Percentiles rank a stretch among this genome's conserved stretches.
phyloP scores from a whole-genome alignment of 92 coral and sea anemone species.

The Epizoanthus scotinus region DNA sequence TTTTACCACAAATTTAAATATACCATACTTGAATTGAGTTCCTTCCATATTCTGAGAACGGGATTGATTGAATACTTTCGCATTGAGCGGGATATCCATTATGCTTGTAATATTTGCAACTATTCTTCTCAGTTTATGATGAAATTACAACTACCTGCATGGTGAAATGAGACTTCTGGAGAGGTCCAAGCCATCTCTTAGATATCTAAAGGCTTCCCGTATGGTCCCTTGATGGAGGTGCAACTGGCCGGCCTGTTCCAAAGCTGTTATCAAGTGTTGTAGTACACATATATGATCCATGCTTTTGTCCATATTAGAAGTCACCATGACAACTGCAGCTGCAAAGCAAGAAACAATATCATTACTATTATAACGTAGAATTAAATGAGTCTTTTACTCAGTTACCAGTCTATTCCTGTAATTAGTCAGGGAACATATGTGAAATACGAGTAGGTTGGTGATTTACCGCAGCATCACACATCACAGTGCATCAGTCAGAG shows the following conservation, averaged over 20 bases:
- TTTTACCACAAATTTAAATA: too few relatives aligned
- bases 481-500: too few relatives aligned
- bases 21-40: too few relatives aligned
- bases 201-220: slow-evolving; percentile 74
- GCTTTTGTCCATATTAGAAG: slow-evolving; percentile 30
- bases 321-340: slow-evolving; percentile 37
- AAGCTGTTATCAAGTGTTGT: slow-evolving; percentile 59
- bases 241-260: slow-evolving; percentile 72
- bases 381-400: too few relatives aligned
- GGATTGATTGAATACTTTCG: too few relatives aligned
- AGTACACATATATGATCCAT: slow-evolving; percentile 61
- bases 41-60: too few relatives aligned
- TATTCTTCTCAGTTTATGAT: neutral
- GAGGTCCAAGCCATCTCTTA: slow-evolving; percentile 77
- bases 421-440: too few relatives aligned
- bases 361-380: too few relatives aligned
- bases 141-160: slow-evolving; percentile 61
- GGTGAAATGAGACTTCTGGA: slow-evolving; percentile 68
- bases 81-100: too few relatives aligned
- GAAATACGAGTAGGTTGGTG: too few relatives aligned
- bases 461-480: too few relatives aligned
- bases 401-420: too few relatives aligned
- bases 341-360: neutral
- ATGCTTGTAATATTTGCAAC: neutral
- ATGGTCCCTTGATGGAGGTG: slow-evolving; percentile 86